Conservation (phyloP, 92 coral and sea anemone species). For the Galaxea fascicularis region DNA sequence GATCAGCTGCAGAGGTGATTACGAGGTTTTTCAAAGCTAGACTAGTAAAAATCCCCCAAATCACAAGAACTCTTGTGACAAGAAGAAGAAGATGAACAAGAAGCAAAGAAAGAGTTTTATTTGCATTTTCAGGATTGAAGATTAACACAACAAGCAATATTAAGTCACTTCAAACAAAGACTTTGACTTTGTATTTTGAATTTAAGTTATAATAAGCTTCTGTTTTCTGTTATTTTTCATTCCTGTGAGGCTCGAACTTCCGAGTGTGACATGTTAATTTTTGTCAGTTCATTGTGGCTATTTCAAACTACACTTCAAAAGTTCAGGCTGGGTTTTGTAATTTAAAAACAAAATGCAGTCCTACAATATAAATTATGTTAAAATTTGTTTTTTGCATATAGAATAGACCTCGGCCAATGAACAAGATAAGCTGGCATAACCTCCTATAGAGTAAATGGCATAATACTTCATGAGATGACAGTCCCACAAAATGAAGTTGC, state of each 20-base stretch:
- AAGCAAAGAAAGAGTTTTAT: no score
- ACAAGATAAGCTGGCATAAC: background rate
- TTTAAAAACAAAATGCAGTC: background rate
- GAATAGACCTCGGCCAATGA: background rate
- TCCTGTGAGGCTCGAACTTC: no score
- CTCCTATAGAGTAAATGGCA: background rate
- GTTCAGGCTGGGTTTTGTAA: background rate
- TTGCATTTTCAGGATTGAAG: no score
- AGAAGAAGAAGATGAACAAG: no score
- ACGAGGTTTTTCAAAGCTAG: background rate
- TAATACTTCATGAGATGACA: background rate
- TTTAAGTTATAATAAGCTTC: no score
- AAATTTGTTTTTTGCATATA: constrained; percentile 16
- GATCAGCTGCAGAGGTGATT: background rate
- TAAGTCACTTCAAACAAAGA: no score
- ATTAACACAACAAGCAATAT: no score
- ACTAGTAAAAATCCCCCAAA: no score
- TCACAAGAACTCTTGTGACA: no score
- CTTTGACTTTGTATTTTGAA: no score
- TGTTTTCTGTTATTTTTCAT: no score
- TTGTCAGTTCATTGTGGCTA: background rate
- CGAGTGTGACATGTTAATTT: no score
- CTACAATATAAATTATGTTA: background rate
- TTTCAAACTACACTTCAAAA: background rate
- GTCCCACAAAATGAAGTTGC: background rate